Percentiles rank a stretch among this genome's conserved stretches.
phyloP scores from a whole-genome alignment of 2,888 invertebrate genomes.

The Thecocarcelia acutangulata region DNA sequence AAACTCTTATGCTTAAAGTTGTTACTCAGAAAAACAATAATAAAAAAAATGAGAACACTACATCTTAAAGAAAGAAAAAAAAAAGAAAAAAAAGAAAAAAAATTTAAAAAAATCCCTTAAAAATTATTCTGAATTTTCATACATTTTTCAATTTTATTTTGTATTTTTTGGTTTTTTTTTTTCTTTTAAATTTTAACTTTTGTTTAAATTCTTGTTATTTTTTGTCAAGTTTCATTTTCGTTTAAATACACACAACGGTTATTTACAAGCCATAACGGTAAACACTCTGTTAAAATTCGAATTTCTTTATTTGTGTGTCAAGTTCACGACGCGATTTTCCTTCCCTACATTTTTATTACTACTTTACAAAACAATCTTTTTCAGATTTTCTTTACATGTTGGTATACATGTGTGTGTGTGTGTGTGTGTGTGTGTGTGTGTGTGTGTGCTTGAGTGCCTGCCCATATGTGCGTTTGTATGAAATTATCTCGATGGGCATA shows the following conservation, averaged over 20 bases:
- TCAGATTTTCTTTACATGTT: too few species aligned
- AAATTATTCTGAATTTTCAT: background rate
- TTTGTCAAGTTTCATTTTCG: slow-evolving; percentile 7
- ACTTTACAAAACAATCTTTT: background rate
- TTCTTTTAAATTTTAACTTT: slow-evolving; percentile 14
- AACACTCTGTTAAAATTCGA: slow-evolving; percentile 50
- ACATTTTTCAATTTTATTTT: background rate
- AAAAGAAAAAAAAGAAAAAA: background rate
- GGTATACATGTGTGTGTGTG: background rate
- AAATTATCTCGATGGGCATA: slow-evolving; percentile 51
- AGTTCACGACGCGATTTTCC: slow-evolving; percentile 63
- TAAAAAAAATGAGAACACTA: background rate
- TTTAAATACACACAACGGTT: slow-evolving; percentile 20
- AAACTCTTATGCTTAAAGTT: slow-evolving; percentile 1
- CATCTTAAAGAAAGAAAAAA: background rate
- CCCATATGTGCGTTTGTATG: slow-evolving; percentile 2
- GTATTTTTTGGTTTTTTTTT: background rate
- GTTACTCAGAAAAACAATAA: slow-evolving; percentile 7
- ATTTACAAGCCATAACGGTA: slow-evolving; percentile 60
- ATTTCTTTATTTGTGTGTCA: slow-evolving; percentile 65
- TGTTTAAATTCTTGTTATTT: background rate
- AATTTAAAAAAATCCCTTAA: background rate
- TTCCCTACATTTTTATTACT: slow-evolving; percentile 40
- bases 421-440: background rate
- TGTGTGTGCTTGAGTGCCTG: background rate